These are phyloP conservation scores for Epizoanthus stellaris DNA, from an alignment of 92 coral and sea anemone species.

Conservation along the genomic window DNA sequence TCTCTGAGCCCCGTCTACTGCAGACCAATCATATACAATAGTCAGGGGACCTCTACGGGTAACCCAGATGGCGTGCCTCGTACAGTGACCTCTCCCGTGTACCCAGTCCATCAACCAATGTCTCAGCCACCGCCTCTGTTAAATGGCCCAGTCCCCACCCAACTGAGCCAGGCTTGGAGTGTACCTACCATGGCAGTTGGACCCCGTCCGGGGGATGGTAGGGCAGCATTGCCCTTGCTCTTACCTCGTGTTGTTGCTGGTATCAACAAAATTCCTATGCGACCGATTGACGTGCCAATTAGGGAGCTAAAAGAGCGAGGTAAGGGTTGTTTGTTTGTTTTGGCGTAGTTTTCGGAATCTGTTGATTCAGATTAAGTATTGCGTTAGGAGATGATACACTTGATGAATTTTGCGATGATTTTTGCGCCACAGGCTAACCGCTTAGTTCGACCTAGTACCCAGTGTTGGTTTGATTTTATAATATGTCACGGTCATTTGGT, in stretches of 20 bases:
- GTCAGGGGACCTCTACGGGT: slow-evolving; percentile 26
- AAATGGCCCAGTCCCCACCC: slow-evolving; percentile 31
- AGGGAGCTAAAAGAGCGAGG: slow-evolving; percentile 43
- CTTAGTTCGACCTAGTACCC: too few relatives aligned
- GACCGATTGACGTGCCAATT: slow-evolving; percentile 36
- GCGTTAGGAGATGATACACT: too few relatives aligned
- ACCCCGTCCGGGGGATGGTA: slow-evolving; percentile 21
- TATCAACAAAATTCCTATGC: slow-evolving; percentile 41
- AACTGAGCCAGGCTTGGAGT: slow-evolving; percentile 32
- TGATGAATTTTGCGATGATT: too few relatives aligned
- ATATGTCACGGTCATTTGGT: too few relatives aligned
- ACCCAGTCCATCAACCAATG: slow-evolving; percentile 29
- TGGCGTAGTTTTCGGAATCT: neutral
- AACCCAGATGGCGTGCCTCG: slow-evolving; percentile 19
- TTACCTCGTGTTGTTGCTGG: slow-evolving; percentile 35
- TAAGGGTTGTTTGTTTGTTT: neutral
- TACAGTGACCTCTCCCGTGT: slow-evolving; percentile 23
- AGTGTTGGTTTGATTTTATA: too few relatives aligned
- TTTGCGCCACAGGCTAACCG: too few relatives aligned
- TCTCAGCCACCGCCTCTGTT: slow-evolving; percentile 37
- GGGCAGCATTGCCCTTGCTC: slow-evolving; percentile 22
- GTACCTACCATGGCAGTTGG: slow-evolving; percentile 14
- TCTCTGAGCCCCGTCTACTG: slow-evolving; percentile 39
- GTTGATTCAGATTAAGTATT: neutral
- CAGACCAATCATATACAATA: slow-evolving; percentile 23